Conservation (phyloP, 2,888 invertebrate genomes). For the Onchidella celtica region DNA sequence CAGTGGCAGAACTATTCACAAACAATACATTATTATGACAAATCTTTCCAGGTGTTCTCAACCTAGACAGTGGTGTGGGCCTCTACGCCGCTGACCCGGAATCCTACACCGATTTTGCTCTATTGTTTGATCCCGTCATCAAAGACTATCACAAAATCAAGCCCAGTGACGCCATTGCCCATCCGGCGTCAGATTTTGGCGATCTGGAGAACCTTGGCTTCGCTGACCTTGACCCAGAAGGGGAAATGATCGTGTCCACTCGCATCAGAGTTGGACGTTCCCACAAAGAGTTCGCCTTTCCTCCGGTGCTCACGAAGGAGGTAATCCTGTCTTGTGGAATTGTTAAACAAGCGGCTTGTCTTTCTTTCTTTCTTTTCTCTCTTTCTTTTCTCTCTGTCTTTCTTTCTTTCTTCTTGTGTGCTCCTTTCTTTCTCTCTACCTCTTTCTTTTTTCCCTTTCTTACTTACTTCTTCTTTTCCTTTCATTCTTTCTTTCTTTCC, state of each 20-base stretch:
- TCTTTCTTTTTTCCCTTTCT: too few species aligned
- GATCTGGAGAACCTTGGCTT: conserved; percentile 89
- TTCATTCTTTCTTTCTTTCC: too few species aligned
- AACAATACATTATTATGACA: too few species aligned
- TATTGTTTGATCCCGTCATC: conserved; percentile 72
- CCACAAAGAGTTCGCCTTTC: conserved; percentile 72
- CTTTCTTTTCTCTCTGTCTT: too few species aligned
- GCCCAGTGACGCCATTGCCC: conserved; percentile 83
- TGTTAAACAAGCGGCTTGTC: too few species aligned
- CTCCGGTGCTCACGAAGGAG: conserved; percentile 88
- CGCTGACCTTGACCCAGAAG: conserved; percentile 90
- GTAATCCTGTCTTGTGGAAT: too few species aligned
- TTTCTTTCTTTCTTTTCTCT: too few species aligned
- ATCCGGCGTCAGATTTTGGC: conserved; percentile 93
- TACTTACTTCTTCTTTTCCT: too few species aligned
- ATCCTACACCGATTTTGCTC: conserved; percentile 67
- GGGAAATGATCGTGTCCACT: conserved; percentile 86
- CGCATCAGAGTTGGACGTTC: conserved; percentile 74
- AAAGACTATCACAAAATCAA: conserved; percentile 80
- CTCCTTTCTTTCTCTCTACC: too few species aligned
- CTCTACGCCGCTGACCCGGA: conserved; percentile 72
- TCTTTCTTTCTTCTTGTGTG: too few species aligned
- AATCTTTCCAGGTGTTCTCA: conserved; percentile 92
- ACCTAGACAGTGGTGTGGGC: conserved; percentile 91
- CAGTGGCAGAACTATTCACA: too few species aligned